Conservation (phyloP, 2,113 vertebrate species). For the Petroica traversi region DNA sequence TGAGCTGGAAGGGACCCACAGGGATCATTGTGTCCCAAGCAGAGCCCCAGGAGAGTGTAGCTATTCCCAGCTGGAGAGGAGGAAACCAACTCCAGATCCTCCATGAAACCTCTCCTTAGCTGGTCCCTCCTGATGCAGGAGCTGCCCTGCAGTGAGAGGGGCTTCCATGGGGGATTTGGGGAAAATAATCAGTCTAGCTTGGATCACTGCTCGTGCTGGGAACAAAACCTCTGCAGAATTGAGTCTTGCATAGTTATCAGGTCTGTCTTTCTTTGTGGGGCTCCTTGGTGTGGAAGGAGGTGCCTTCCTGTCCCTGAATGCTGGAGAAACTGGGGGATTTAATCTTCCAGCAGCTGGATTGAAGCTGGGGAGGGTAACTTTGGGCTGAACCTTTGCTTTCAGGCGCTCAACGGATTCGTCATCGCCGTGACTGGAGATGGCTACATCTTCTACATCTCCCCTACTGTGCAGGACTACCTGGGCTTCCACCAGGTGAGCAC, state of each 20-base stretch:
- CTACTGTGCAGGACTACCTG: slow-evolving; percentile 28
- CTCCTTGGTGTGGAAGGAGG: background rate
- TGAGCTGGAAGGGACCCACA: background rate
- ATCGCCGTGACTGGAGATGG: background rate
- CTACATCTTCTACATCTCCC: slow-evolving; percentile 42
- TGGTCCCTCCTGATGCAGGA: background rate
- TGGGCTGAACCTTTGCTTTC: background rate
- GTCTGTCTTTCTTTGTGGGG: background rate
- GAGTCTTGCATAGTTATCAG: background rate
- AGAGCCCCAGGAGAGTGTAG: background rate
- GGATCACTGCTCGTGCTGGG: background rate
- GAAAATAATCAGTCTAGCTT: background rate
- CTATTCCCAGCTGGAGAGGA: background rate
- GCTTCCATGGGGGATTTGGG: background rate
- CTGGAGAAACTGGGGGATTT: background rate
- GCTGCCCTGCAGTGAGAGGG: background rate
- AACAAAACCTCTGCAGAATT: background rate
- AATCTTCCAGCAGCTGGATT: background rate
- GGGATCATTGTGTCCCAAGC: background rate
- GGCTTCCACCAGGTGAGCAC: slow-evolving; percentile 44
- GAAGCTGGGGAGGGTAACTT: background rate
- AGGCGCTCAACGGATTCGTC: slow-evolving; percentile 51
- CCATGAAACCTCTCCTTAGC: background rate
- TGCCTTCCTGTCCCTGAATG: background rate
- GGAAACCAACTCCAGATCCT: background rate